phyloP scores from a whole-genome alignment of 2,113 vertebrate genomes.

The Engraulis encrasicolus region DNA sequence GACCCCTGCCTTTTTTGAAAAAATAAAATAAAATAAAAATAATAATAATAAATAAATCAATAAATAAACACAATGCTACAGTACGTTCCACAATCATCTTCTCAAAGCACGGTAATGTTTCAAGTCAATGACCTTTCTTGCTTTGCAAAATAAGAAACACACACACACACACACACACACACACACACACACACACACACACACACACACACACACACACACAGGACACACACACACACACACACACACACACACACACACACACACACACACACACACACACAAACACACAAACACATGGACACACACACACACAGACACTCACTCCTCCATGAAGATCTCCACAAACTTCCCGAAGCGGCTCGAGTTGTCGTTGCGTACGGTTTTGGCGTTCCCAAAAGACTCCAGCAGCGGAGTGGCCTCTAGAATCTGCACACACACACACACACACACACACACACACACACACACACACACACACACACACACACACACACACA shows the following conservation, averaged over 20 bases:
- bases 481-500: not conserved
- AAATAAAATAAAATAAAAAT: too few species aligned
- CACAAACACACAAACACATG: constrained; percentile 29
- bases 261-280: constrained; percentile 24
- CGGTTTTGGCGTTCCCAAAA: constrained; percentile 98
- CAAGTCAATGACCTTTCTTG: too few species aligned
- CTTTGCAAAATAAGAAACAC: too few species aligned
- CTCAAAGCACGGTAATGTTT: too few species aligned
- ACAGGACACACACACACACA: constrained; percentile 22
- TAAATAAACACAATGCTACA: too few species aligned
- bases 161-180: constrained; percentile 29
- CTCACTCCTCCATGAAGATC: constrained; percentile 95
- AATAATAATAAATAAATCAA: too few species aligned
- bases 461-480: not conserved
- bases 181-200: constrained; percentile 28
- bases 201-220: constrained; percentile 38
- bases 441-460: not conserved
- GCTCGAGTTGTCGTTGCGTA: constrained; percentile 96
- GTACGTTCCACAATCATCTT: too few species aligned
- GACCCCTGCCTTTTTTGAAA: too few species aligned
- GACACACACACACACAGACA: constrained; percentile 46
- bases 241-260: constrained; percentile 30
- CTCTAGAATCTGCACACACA: constrained; percentile 88
- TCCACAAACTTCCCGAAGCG: constrained; percentile 97
- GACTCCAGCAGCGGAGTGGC: constrained; percentile 94